Evolutionary conservation across 2,113 vertebrate genomes (phyloP).

Genomic region (Phrynocephalus versicolor): DNA sequence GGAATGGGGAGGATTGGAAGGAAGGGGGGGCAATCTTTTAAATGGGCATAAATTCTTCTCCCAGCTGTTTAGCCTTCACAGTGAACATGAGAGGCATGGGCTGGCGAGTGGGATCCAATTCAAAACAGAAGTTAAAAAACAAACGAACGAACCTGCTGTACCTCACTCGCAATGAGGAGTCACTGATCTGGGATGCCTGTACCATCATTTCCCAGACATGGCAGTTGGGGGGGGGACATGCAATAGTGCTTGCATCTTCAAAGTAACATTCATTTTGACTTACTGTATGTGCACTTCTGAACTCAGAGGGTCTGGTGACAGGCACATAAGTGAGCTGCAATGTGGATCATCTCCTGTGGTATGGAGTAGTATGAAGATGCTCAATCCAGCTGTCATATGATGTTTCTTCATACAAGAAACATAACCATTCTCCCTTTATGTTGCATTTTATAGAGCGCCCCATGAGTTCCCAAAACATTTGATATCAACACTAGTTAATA

Average conservation of each 20-base stretch:
- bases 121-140: too few relatives aligned
- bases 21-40: not conserved
- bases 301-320: not conserved
- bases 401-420: not conserved
- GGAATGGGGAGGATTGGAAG: not conserved
- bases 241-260: not conserved
- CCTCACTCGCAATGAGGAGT: too few relatives aligned
- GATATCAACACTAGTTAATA: slow-evolving; percentile 56
- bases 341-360: not conserved
- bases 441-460: not conserved
- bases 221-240: not conserved
- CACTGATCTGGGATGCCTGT: too few relatives aligned
- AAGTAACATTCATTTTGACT: not conserved
- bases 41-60: not conserved
- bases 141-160: too few relatives aligned
- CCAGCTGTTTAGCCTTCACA: too few relatives aligned
- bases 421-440: not conserved
- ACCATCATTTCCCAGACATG: too few relatives aligned
- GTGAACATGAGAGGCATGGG: not conserved
- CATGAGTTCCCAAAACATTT: slow-evolving; percentile 3
- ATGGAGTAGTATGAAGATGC: not conserved
- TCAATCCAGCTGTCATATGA: not conserved
- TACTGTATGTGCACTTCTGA: too few relatives aligned
- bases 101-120: too few relatives aligned
- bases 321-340: not conserved